Percentiles rank a stretch among this genome's conserved stretches.
Conservation (phyloP, 2,797 vertebrate genomes). For the Artibeus jamaicensis region DNA sequence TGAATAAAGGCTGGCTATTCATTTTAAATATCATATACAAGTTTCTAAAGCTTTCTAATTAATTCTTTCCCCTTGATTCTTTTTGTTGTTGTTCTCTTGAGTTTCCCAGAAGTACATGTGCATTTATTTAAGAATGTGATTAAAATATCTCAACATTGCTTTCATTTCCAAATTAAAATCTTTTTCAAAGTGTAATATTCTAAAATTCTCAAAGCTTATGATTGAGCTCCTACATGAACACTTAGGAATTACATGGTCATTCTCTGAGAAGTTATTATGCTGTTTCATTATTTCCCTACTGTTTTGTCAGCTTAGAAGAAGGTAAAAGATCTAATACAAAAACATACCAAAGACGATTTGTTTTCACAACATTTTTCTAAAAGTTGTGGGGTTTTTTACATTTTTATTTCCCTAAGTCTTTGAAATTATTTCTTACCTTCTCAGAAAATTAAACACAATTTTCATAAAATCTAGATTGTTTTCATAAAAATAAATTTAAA, state of each 20-base stretch:
- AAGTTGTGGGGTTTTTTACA: background rate
- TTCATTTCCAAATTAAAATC: background rate
- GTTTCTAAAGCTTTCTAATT: background rate
- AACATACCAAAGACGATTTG: background rate
- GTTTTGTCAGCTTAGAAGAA: background rate
- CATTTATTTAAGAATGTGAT: background rate
- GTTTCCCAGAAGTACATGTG: background rate
- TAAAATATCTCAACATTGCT: background rate
- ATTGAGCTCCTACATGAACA: background rate
- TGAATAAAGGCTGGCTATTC: background rate
- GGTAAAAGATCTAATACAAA: background rate
- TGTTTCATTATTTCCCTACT: background rate
- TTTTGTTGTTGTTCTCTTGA: background rate
- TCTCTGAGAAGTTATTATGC: background rate
- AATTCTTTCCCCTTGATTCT: background rate
- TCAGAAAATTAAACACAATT: background rate
- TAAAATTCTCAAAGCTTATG: background rate
- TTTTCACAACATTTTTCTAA: background rate
- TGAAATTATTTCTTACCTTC: background rate
- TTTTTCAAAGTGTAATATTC: background rate
- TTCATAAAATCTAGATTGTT: background rate
- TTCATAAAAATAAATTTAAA: conserved; percentile 13
- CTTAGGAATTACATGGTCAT: background rate
- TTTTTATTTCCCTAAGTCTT: conserved; percentile 23
- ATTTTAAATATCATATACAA: background rate